Evolutionary conservation across 2,888 invertebrate species (phyloP).

Genomic region (Mythimna impura): DNA sequence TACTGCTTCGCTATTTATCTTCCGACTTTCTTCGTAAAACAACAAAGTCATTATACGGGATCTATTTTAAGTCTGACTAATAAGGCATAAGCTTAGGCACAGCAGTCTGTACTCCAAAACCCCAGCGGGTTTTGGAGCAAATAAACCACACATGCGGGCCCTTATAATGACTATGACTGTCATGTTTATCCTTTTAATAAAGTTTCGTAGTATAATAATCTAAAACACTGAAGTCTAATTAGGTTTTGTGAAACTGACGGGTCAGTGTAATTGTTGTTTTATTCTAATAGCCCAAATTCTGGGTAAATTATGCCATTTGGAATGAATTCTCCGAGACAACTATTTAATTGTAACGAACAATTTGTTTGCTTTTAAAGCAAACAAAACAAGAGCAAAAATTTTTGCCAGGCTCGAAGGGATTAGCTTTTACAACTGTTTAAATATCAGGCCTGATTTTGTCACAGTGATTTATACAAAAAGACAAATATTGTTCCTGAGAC

Average conservation of each 20-base stretch:
- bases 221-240: neutral
- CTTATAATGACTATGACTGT: neutral
- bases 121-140: neutral
- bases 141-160: conserved; percentile 6
- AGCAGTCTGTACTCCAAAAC: neutral
- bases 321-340: neutral
- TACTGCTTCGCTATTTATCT: conserved; percentile 1
- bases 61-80: conserved; percentile 15
- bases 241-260: neutral
- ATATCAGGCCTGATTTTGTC: neutral
- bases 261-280: neutral
- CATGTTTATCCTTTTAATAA: conserved; percentile 13
- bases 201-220: conserved; percentile 23
- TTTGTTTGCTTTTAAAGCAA: neutral
- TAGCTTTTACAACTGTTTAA: neutral
- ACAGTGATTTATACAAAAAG: neutral
- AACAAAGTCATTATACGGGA: conserved; percentile 3
- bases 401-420: too few species aligned
- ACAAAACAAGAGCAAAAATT: neutral
- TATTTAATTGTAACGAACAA: neutral
- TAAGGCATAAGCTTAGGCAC: neutral
- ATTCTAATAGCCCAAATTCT: conserved; percentile 5
- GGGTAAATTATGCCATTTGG: neutral
- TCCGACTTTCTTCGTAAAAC: conserved; percentile 7
- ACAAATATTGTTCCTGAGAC: neutral